These are phyloP conservation scores for Heterotilapia buettikoferi DNA, from an alignment of 2,113 vertebrate genomes.

Conservation along the genomic window DNA sequence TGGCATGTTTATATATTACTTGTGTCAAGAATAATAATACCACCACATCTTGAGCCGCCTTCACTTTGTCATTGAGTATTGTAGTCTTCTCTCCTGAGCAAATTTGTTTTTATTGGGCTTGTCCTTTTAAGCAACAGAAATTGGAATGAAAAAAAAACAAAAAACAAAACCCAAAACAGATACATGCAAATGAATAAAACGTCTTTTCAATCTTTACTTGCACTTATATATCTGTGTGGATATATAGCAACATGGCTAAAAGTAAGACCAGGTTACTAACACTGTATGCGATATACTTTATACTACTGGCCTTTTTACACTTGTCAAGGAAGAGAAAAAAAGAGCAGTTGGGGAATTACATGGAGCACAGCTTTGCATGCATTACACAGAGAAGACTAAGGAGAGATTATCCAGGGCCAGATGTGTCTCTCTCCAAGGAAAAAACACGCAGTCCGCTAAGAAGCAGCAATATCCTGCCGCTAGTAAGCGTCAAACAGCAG, in stretches of 20 bases:
- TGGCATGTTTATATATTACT: not conserved
- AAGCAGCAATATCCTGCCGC: slow-evolving; percentile 38
- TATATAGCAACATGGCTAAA: not conserved
- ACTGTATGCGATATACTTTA: not conserved
- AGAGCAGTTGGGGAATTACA: slow-evolving; percentile 57
- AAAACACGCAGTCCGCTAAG: slow-evolving; percentile 36
- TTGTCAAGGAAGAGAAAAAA: slow-evolving; percentile 9
- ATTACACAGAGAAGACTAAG: slow-evolving; percentile 51
- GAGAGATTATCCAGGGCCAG: slow-evolving; percentile 67
- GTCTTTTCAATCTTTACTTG: not conserved
- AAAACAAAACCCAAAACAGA: fast-evolving
- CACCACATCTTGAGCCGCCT: not conserved
- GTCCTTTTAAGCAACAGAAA: not conserved
- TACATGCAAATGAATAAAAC: not conserved
- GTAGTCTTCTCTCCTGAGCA: not conserved
- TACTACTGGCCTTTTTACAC: slow-evolving; percentile 3
- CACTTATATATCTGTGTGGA: not conserved
- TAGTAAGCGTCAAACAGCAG: slow-evolving; percentile 45
- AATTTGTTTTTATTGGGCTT: not conserved
- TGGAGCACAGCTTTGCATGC: slow-evolving; percentile 58
- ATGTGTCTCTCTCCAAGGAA: slow-evolving; percentile 64
- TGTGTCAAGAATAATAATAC: not conserved
- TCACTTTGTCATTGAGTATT: not conserved
- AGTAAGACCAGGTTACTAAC: not conserved
- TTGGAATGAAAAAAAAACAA: not conserved